A percentile compares a stretch with the other conserved stretches of the same genome.
These are phyloP conservation scores for Drosophila kikkawai DNA, from an alignment of 1,140 invertebrate species.

Conservation along the genomic window DNA sequence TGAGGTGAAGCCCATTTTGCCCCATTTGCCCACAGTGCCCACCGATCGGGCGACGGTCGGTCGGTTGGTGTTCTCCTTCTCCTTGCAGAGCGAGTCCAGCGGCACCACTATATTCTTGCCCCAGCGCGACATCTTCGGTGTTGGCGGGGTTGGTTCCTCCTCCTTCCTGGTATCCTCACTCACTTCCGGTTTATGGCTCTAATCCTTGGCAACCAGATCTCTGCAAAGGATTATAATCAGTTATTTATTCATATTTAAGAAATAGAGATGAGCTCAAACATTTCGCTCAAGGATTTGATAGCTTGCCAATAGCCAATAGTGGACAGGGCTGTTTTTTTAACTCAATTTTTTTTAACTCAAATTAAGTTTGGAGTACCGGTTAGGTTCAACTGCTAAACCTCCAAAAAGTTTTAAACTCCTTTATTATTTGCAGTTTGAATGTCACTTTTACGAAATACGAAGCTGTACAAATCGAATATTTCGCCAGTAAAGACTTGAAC, in stretches of 20 bases:
- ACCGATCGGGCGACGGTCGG: slow-evolving; percentile 94
- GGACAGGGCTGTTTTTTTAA: not conserved
- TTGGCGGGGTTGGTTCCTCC: not conserved
- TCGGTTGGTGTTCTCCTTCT: slow-evolving; percentile 93
- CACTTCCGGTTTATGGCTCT: slow-evolving; percentile 20
- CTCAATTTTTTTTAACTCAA: too few species aligned
- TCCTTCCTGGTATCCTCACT: slow-evolving; percentile 8
- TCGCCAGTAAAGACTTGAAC: not conserved
- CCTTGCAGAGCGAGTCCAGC: slow-evolving; percentile 87
- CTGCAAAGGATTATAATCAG: slow-evolving; percentile 12
- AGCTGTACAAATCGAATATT: slow-evolving; percentile 1
- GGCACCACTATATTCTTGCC: slow-evolving; percentile 88
- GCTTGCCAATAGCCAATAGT: not conserved
- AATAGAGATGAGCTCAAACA: not conserved
- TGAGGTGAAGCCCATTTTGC: slow-evolving; percentile 96
- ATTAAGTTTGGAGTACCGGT: not conserved
- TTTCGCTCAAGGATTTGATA: not conserved
- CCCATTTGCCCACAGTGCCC: slow-evolving; percentile 96
- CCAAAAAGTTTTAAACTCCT: not conserved
- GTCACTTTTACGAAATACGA: not conserved
- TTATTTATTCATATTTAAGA: not conserved
- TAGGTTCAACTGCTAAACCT: not conserved
- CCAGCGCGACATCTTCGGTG: slow-evolving; percentile 87
- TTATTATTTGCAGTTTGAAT: not conserved
- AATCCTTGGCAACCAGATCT: slow-evolving; percentile 28